Percentiles rank a stretch among this genome's conserved stretches.
Conservation (phyloP, 2,888 invertebrate species). For the Eristalis intricaria region DNA sequence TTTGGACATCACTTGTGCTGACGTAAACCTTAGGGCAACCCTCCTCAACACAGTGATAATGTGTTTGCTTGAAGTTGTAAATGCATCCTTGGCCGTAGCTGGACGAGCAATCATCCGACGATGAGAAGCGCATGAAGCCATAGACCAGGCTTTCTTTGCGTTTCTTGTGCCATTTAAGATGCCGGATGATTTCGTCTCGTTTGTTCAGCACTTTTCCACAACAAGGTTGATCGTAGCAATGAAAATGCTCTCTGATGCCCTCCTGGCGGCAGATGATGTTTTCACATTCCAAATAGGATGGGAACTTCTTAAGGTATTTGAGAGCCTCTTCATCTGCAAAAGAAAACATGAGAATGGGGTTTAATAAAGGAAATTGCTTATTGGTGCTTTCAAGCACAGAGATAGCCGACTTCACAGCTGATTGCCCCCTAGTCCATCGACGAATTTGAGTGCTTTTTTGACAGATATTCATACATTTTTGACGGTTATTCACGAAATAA, state of each 20-base stretch:
- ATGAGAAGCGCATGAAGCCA: slow-evolving; percentile 92
- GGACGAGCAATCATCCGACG: slow-evolving; percentile 96
- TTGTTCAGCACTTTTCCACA: slow-evolving; percentile 94
- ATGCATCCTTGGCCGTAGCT: slow-evolving; percentile 90
- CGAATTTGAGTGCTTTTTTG: too few relatives aligned
- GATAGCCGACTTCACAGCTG: too few relatives aligned
- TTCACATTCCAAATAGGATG: slow-evolving; percentile 81
- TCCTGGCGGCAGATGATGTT: slow-evolving; percentile 79
- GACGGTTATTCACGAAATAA: too few relatives aligned
- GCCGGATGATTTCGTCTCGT: slow-evolving; percentile 99
- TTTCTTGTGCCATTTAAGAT: slow-evolving; percentile 99
- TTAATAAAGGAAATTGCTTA: too few relatives aligned
- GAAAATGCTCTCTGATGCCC: slow-evolving; percentile 92
- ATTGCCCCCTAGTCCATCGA: too few relatives aligned
- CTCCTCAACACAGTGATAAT: slow-evolving; percentile 97
- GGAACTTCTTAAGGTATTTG: slow-evolving; percentile 79
- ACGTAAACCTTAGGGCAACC: slow-evolving; percentile 98
- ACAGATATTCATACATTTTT: too few relatives aligned
- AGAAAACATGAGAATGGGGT: neutral
- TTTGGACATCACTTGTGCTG: slow-evolving; percentile 99
- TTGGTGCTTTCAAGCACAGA: too few relatives aligned
- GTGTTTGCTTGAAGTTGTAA: slow-evolving; percentile 86
- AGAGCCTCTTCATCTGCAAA: slow-evolving; percentile 77
- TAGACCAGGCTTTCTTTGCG: slow-evolving; percentile 97
- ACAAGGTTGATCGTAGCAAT: slow-evolving; percentile 88